A percentile compares a stretch with the other conserved stretches of the same genome.
Conservation (phyloP, 1,140 invertebrate species). For the Drosophila arawakana region DNA sequence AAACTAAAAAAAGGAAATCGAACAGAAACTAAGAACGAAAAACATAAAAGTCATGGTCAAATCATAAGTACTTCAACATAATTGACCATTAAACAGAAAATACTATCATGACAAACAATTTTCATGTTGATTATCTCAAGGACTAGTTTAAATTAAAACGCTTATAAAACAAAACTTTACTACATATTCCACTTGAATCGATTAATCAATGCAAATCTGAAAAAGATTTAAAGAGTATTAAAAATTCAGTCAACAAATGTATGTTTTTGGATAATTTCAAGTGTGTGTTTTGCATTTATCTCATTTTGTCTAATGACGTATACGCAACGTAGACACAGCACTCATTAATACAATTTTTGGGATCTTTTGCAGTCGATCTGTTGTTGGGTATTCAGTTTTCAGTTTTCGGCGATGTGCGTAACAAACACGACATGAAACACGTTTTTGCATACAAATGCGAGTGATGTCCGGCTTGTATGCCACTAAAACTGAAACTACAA, state of each 20-base stretch:
- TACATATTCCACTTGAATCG: no score
- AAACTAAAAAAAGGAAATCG: neutral
- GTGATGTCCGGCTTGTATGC: neutral
- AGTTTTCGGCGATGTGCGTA: conserved; percentile 43
- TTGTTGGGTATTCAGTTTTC: conserved; percentile 29
- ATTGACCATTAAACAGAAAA: no score
- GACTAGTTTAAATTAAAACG: no score
- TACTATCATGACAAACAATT: no score
- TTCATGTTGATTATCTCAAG: no score
- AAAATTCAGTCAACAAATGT: neutral
- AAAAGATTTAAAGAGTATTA: neutral
- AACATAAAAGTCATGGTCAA: neutral
- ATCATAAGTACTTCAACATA: neutral
- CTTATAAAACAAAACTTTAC: no score
- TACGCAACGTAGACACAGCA: conserved; percentile 47
- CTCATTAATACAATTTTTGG: conserved; percentile 32
- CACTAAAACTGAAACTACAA: conserved; percentile 9
- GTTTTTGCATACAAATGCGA: conserved; percentile 69
- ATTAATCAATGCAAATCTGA: no score
- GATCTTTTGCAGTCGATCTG: conserved; percentile 16
- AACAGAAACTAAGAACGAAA: neutral
- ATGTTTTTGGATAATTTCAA: neutral
- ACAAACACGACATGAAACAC: conserved; percentile 62
- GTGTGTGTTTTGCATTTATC: neutral
- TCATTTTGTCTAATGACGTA: conserved; percentile 52